Conservation (phyloP, 2,113 vertebrate species). For the Ibidorhyncha struthersii region DNA sequence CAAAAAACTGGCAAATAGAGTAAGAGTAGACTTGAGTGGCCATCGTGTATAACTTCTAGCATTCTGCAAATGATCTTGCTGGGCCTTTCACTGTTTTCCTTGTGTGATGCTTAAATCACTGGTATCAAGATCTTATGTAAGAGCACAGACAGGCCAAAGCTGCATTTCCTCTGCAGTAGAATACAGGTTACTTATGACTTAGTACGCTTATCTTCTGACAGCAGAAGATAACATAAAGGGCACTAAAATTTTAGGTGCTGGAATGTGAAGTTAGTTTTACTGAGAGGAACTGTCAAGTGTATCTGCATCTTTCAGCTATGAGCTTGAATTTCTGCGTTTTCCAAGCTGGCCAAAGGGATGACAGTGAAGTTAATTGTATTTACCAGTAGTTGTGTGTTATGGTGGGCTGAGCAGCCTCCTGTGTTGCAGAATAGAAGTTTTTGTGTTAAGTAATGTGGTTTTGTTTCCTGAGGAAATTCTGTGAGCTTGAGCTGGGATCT, state of each 20-base stretch:
- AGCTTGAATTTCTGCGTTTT: background rate
- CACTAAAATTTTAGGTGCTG: background rate
- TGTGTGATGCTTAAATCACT: background rate
- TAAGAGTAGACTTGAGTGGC: background rate
- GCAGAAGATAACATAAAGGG: background rate
- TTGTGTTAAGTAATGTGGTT: background rate
- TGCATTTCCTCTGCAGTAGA: background rate
- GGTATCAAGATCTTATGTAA: background rate
- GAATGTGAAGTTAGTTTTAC: background rate
- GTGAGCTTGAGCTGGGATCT: background rate
- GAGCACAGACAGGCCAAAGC: background rate
- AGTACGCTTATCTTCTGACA: background rate
- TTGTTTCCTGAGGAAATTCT: background rate
- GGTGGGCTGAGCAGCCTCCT: background rate
- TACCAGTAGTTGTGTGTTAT: background rate
- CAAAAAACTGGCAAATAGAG: background rate
- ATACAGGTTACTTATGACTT: background rate
- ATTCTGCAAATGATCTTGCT: background rate
- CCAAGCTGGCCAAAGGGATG: background rate
- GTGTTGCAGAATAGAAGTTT: background rate
- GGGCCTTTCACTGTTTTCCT: background rate
- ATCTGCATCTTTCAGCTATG: background rate
- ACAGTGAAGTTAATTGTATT: background rate
- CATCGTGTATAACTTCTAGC: background rate
- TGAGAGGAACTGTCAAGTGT: background rate